Evolutionary conservation across 1,140 invertebrate species (phyloP).

Genomic region (Daktulosphaira vitifoliae): DNA sequence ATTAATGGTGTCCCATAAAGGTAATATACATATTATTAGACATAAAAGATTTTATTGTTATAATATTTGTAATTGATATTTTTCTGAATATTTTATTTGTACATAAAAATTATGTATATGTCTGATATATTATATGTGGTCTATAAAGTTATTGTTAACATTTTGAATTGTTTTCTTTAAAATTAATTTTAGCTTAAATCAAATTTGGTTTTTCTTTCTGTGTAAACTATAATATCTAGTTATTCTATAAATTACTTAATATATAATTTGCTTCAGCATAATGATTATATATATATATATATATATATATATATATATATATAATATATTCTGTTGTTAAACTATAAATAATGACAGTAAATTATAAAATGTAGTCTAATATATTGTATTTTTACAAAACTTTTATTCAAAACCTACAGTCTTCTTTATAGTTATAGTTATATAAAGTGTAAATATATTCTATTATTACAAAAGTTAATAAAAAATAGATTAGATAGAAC

Average conservation of each 20-base stretch:
- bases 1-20: slow-evolving; percentile 28
- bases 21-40: slow-evolving; percentile 20
- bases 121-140: slow-evolving; percentile 15
- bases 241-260: slow-evolving; percentile 16
- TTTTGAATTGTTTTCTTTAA: slow-evolving; percentile 15
- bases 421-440: too few species aligned
- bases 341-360: too few species aligned
- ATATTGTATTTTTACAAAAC: slow-evolving; percentile 28
- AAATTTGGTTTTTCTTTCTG: slow-evolving; percentile 20
- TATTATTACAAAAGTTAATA: too few species aligned
- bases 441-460: too few species aligned
- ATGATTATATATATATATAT: too few species aligned
- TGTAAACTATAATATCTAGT: slow-evolving; percentile 21
- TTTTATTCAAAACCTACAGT: too few species aligned
- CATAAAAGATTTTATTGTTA: slow-evolving; percentile 26
- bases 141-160: slow-evolving; percentile 27
- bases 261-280: slow-evolving; percentile 19
- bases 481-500: too few species aligned
- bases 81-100: slow-evolving; percentile 9
- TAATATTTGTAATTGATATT: slow-evolving; percentile 25
- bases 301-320: too few species aligned
- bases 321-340: too few species aligned
- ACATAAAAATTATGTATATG: slow-evolving; percentile 27
- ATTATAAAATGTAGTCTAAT: background rate
- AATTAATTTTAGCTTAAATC: slow-evolving; percentile 27